Conservation (phyloP, 2,888 invertebrate species). For the Temnothorax unifasciatus region DNA sequence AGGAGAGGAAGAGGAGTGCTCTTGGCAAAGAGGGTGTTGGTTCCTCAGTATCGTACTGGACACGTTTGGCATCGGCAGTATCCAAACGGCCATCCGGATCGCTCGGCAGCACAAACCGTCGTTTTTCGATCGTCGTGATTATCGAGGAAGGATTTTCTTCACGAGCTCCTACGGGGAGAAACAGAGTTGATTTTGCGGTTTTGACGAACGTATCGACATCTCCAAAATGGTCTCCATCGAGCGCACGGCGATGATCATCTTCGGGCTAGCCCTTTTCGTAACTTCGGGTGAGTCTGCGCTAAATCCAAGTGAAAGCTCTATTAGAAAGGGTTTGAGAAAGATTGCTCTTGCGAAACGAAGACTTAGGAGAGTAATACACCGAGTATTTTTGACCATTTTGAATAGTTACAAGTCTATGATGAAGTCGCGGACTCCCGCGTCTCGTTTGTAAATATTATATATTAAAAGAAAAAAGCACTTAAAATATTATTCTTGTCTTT, state of each 20-base stretch:
- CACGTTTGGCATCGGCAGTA: constrained; percentile 68
- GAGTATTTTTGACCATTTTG: not conserved
- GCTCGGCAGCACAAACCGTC: not conserved
- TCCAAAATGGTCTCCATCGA: constrained; percentile 53
- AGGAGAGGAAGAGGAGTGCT: constrained; percentile 51
- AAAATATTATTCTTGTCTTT: not conserved
- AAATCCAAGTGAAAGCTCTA: not conserved
- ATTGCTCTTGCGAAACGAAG: not conserved
- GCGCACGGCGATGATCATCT: constrained; percentile 42
- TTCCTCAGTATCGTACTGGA: constrained; percentile 70
- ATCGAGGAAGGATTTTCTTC: not conserved
- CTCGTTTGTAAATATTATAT: not conserved
- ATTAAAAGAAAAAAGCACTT: not conserved
- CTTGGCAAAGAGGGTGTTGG: constrained; percentile 71
- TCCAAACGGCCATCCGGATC: constrained; percentile 1
- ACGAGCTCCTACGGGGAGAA: not conserved
- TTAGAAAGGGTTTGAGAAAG: not conserved
- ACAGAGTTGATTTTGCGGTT: not conserved
- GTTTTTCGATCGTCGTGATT: not conserved
- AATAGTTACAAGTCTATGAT: not conserved
- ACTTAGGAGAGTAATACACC: not conserved
- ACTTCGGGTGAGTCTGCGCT: constrained; percentile 60
- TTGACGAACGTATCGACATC: not conserved
- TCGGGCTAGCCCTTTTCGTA: constrained; percentile 56
- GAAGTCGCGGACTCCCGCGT: not conserved